Evolutionary conservation across 2,113 vertebrate species (phyloP), one percentile per base, ranked within the genome.

Genomic region (Vireo altiloquus): DNA sequence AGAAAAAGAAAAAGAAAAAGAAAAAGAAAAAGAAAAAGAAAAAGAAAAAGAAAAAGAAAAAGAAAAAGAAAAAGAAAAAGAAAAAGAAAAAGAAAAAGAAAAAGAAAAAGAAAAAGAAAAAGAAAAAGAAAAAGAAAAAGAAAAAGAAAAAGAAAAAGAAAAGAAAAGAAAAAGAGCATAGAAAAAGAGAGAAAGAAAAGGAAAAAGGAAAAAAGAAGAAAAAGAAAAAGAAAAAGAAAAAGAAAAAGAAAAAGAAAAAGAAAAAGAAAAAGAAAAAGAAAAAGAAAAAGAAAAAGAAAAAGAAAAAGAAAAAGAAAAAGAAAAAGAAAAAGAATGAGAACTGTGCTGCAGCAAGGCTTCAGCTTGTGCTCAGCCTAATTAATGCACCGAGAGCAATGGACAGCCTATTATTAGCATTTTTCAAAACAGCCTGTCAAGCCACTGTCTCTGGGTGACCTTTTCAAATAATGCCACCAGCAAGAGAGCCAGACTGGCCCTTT

Each of bases 391-490:
- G 74, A 71, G 54, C 1, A 0, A 82, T 54, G 59, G 69, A 60
- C 3, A 10, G 46, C 77, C 92, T 94, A 96, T 95, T 92, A 93
- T 84, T 91, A 97, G 87, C 68, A 52, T 78, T 86, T 87, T 89
- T 93, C 60, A 82, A 95, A 96, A 46, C 90, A 69, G 56, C 40
- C 75, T 76, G 89, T 91, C 92, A 92, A 94, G 78, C 66, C 69
- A 21, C 82, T 54, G 63, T 87, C 82, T 87, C 83, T 22, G 42
- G 33, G 59, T 96, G 95, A 96, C 97, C 95, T 97, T 96, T 96
- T 53, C 89, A 66, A 87, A 95, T 44, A 94, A 92, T 61, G 88
- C 89, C 91, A 80, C 64, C 69, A 86, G 91, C 94, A 31, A 91
- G 40, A 61, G 76, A 74, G 83, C 37, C 90, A 94, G 93, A 70